Conservation (phyloP, 2,888 invertebrate genomes). For the Hesperia comma region DNA sequence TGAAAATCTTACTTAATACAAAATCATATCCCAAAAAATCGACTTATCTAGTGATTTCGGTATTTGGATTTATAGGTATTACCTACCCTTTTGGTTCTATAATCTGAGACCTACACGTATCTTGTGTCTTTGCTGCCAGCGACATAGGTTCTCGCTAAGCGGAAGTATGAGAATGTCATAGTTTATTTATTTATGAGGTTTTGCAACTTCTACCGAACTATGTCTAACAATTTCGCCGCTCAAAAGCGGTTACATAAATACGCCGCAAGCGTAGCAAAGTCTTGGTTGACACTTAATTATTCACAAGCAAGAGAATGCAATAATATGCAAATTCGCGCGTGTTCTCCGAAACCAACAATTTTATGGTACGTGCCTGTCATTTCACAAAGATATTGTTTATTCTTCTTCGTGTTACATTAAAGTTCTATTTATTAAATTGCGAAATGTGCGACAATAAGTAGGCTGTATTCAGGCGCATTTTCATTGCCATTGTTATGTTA, state of each 20-base stretch:
- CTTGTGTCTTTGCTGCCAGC: too few relatives aligned
- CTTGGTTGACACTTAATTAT: constrained; percentile 48
- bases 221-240: neutral
- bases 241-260: constrained; percentile 8
- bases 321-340: constrained; percentile 50
- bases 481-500: too few relatives aligned
- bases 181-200: constrained; percentile 2
- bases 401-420: neutral
- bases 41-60: too few relatives aligned
- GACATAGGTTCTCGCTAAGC: too few relatives aligned
- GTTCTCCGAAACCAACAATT: constrained; percentile 41
- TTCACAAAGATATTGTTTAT: constrained; percentile 25
- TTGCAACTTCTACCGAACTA: neutral
- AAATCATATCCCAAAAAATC: too few relatives aligned
- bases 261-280: constrained; percentile 29
- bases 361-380: constrained; percentile 39
- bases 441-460: too few relatives aligned
- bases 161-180: neutral
- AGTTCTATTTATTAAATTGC: too few relatives aligned
- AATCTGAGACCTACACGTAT: too few relatives aligned
- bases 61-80: too few relatives aligned
- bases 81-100: too few relatives aligned
- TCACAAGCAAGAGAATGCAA: constrained; percentile 48
- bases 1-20: too few relatives aligned
- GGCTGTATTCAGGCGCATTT: too few relatives aligned